Conservation (phyloP, 92 coral and sea anemone species). For the Galaxea fascicularis region DNA sequence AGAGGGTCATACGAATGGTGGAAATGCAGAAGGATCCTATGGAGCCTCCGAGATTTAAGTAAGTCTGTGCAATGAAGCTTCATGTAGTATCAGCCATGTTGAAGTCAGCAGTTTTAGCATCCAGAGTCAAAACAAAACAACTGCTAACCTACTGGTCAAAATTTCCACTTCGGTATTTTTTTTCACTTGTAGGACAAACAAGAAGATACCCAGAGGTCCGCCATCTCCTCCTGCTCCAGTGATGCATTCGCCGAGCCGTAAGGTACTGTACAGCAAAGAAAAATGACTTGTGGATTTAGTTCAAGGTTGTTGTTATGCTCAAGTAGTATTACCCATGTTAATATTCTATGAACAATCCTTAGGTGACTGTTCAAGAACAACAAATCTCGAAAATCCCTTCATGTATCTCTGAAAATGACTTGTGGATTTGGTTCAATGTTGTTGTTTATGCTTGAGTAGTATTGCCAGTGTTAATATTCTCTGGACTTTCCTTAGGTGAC, state of each 20-base stretch:
- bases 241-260: slow-evolving; percentile 99
- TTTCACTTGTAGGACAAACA: slow-evolving; percentile 76
- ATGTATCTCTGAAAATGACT: slow-evolving; percentile 97
- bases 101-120: too few species aligned
- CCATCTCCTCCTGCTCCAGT: slow-evolving; percentile 99
- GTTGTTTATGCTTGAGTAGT: too few species aligned
- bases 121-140: too few species aligned
- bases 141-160: too few species aligned
- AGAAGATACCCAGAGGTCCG: slow-evolving; percentile 97
- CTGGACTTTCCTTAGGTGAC: slow-evolving; percentile 71
- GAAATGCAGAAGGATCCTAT: slow-evolving; percentile 99
- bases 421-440: too few species aligned
- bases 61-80: background rate
- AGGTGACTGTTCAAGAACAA: slow-evolving; percentile 98
- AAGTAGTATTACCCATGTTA: too few species aligned
- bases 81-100: background rate
- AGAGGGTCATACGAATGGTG: slow-evolving; percentile 96
- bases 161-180: background rate
- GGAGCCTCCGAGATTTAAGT: slow-evolving; percentile 99
- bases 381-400: slow-evolving; percentile 99
- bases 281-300: too few species aligned
- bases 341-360: background rate
- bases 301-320: too few species aligned
- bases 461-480: background rate
- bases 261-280: slow-evolving; percentile 60